phyloP scores from a whole-genome alignment of 1,140 invertebrate genomes.

The Drosophila repletoides region DNA sequence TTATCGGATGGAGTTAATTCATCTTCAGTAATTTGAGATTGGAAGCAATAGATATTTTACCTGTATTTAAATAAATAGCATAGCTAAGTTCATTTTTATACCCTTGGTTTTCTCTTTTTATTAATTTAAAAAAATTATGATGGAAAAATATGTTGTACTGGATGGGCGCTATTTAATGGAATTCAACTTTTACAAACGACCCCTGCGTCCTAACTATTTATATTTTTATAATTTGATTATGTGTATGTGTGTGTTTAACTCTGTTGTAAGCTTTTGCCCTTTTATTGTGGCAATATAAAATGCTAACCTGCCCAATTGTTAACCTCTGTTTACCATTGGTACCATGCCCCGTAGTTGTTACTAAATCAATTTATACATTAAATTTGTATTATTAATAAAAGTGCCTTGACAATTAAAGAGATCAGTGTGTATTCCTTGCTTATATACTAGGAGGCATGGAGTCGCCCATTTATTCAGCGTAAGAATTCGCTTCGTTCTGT shows the following conservation, averaged over 20 bases:
- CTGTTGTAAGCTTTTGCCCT: slow-evolving; percentile 18
- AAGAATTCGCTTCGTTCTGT: too few species aligned
- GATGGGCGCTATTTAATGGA: too few species aligned
- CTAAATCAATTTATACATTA: slow-evolving; percentile 69
- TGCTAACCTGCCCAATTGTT: slow-evolving; percentile 61
- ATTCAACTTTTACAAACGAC: background rate
- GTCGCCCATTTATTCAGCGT: too few species aligned
- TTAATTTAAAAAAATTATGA: too few species aligned
- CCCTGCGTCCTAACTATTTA: slow-evolving; percentile 46
- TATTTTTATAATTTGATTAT: slow-evolving; percentile 14
- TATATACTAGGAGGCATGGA: too few species aligned
- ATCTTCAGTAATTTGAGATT: too few species aligned
- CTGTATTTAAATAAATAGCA: too few species aligned
- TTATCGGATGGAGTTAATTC: too few species aligned
- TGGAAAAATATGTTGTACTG: too few species aligned
- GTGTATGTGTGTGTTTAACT: background rate
- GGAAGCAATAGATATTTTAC: too few species aligned
- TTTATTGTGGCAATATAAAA: slow-evolving; percentile 4
- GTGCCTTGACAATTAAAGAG: slow-evolving; percentile 40
- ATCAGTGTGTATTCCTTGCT: background rate
- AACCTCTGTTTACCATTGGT: slow-evolving; percentile 55
- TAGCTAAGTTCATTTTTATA: too few species aligned
- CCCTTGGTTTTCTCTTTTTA: too few species aligned
- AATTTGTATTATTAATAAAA: slow-evolving; percentile 64
- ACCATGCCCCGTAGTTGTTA: slow-evolving; percentile 60